Base-by-base conservation (phyloP, 2,113 vertebrate species). In the Syrmaticus mikado region DNA sequence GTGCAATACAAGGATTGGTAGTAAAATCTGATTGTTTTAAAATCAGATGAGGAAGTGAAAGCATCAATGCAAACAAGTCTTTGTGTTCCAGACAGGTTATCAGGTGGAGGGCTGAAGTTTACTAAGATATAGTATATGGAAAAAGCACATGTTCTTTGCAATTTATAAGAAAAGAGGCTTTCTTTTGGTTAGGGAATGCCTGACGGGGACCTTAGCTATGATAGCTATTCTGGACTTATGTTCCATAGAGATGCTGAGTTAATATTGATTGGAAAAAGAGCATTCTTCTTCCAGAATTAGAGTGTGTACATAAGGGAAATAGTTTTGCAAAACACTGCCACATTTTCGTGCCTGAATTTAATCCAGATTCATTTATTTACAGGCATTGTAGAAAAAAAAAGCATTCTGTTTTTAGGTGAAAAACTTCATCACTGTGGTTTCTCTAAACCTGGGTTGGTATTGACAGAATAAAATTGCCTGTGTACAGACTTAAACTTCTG, bases 111-210 rank as follows among this genome's bases (percentile, higher is more conserved):
- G 6, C 18, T 74, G 19, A 66, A 55, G 8, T 87, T 92, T 85
- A 75, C 40, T 38, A 72, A 30, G 4, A 13, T 50, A 45, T 10
- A 85, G 30, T 72, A 36, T 28, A 25, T 16, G 16, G 40, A 4
- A 65, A 89, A 78, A 3, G 52, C 14, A 84, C 72, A 66, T 82
- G 11, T 43, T 82, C 24, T 75, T 89, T 87, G 32, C 20, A 85
- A 64, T 87, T 93, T 90, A 32, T 46, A 89, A 76, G 43, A 94
- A 92, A 87, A 93, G 21, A 41, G 72, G 64, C 74, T 95, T 87
- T 83, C 32, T 88, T 82, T 88, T 94, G n/a, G 93, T 77, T 67
- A 64, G 25, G 75, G 14, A 15, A 32, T 53, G 45, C 65, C 77
- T 92, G 74, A 66, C 48, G 46, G 30, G 73, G 68, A 93, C 92